Percentiles rank a stretch among this genome's conserved stretches.
phyloP scores from a whole-genome alignment of 2,888 invertebrate genomes.

The Subacronicta megacephala region DNA sequence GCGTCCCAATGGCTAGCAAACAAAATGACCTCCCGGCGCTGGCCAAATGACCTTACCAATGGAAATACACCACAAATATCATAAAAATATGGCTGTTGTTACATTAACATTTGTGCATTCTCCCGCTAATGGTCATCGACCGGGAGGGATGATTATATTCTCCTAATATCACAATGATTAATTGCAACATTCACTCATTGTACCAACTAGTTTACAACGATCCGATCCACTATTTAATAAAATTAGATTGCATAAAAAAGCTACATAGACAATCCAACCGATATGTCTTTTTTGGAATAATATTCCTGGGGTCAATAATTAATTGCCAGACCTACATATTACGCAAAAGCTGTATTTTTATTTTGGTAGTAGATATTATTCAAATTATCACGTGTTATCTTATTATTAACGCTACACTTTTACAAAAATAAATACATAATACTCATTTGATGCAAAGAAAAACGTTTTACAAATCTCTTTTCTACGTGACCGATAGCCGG shows the following conservation, averaged over 20 bases:
- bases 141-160: slow-evolving; percentile 65
- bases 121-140: slow-evolving; percentile 52
- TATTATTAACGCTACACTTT: slow-evolving; percentile 63
- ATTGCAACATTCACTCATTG: slow-evolving; percentile 78
- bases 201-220: slow-evolving; percentile 64
- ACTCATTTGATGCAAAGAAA: slow-evolving; percentile 74
- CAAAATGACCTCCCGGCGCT: slow-evolving; percentile 27
- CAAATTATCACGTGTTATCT: slow-evolving; percentile 66
- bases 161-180: slow-evolving; percentile 86
- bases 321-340: slow-evolving; percentile 47
- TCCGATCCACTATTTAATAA: slow-evolving; percentile 53
- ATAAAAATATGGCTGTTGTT: slow-evolving; percentile 86
- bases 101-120: slow-evolving; percentile 82
- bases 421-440: slow-evolving; percentile 83
- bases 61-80: slow-evolving; percentile 68
- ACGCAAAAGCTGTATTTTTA: slow-evolving; percentile 55
- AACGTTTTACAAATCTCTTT: slow-evolving; percentile 56
- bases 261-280: slow-evolving; percentile 72
- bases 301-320: slow-evolving; percentile 56
- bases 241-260: slow-evolving; percentile 69
- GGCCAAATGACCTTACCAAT: slow-evolving; percentile 47
- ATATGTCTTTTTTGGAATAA: slow-evolving; percentile 77
- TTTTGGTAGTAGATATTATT: slow-evolving; percentile 59
- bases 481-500: slow-evolving; percentile 38
- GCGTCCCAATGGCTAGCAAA: slow-evolving; percentile 39